These are phyloP conservation scores for Onchidella celtica DNA, from an alignment of 2,888 invertebrate species.

Conservation along the genomic window DNA sequence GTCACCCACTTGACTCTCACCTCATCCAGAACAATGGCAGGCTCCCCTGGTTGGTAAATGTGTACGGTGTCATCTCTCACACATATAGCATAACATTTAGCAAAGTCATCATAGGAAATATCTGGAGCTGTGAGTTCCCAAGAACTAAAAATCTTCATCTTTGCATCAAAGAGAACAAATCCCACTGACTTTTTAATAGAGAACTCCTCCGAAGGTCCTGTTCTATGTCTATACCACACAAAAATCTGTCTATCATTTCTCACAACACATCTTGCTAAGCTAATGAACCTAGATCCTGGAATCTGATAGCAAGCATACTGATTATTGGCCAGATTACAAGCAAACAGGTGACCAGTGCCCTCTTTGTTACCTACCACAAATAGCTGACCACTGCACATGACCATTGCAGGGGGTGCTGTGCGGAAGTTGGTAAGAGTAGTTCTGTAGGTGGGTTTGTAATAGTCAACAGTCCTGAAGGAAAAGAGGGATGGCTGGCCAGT, in stretches of 20 bases:
- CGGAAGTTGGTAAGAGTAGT: conserved; percentile 77
- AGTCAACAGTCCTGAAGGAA: conserved; percentile 73
- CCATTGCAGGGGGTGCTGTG: conserved; percentile 75
- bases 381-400: conserved; percentile 72
- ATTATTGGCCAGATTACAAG: conserved; percentile 73
- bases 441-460: conserved; percentile 74
- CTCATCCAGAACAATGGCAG: conserved; percentile 75
- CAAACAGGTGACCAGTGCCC: conserved; percentile 75
- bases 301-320: conserved; percentile 76
- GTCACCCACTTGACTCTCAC: conserved; percentile 74
- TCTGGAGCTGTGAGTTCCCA: conserved; percentile 74
- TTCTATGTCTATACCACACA: conserved; percentile 76
- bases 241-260: conserved; percentile 72
- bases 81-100: conserved; percentile 70
- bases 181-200: conserved; percentile 77
- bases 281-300: conserved; percentile 75
- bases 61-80: conserved; percentile 73
- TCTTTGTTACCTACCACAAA: conserved; percentile 76
- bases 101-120: conserved; percentile 75
- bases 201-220: conserved; percentile 78
- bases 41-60: conserved; percentile 75
- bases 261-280: conserved; percentile 73
- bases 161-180: conserved; percentile 76
- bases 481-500: conserved; percentile 71
- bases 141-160: conserved; percentile 72